Base-by-base conservation (phyloP, 2,888 invertebrate genomes). In the Rugalucina vietnamica region DNA sequence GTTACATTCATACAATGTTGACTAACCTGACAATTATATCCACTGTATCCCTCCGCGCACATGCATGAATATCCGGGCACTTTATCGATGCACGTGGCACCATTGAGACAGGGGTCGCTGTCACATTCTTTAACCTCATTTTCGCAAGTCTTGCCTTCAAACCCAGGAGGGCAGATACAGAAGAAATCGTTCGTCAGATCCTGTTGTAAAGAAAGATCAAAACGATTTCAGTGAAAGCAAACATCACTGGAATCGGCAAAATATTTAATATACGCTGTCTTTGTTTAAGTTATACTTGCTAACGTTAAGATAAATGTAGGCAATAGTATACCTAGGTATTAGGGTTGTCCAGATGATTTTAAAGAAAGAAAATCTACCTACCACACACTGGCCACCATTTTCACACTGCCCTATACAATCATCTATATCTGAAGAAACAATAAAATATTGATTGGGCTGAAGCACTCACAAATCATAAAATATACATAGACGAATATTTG, bases 31-130 rank as follows among this genome's bases (percentile, higher is more conserved):
- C 98, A 98, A 94, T 97, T 96, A 88, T 96, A 96, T 84, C 98
- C 98, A 79, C 97, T 97, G 95, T 97, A 98, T 72, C 98, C 98
- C 2, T 97, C 96, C 87, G 97, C 96, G 95, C 98, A 98, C 86
- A 97, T 97, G 95, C 98, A 98, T 94, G 98, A 97, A 95, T 97
- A 98, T 95, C 98, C 98, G 94, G 97, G 97, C 92, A 98, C 98
- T 95, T 97, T 97, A 95, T 98, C 98, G 57, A 97, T 97, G 95
- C 98, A 98, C 95, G 98, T 97, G 91, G 98, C 98, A 73, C 98
- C 98, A 95, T 98, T 97, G 93, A 97, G 96, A 95, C 98, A 98
- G 1, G 98, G 98, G 86, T 96, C 97, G 89, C 97, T 96, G 89
- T 97, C 97, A 95, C 98, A 98, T 95, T 98, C 98, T 95, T 98